Base-by-base conservation (phyloP, 2,888 invertebrate genomes). In the Polymixis flavicincta region DNA sequence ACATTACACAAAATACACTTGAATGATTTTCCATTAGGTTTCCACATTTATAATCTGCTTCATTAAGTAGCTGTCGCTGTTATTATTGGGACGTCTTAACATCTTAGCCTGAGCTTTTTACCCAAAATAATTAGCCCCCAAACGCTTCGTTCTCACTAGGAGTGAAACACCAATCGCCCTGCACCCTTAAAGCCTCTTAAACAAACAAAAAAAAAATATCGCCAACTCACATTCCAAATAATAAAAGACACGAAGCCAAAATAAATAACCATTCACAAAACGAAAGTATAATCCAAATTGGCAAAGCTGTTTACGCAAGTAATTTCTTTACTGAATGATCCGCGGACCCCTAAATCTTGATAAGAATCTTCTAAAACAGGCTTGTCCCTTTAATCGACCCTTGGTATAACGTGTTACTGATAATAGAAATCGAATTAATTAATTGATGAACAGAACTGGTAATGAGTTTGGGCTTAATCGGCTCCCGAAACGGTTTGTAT, bases 261-360 rank as follows among this genome's bases (percentile, higher is more conserved):
- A 86, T 83, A 84, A 84, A 84, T 83, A 83, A 57, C 69, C 69
- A 67, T 72, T 65, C 66, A 77, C 42, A 68, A 63, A 82, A 48
- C 48, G 61, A 83, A 84, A 80, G 82, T 74, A 75, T 87, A 87
- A 87, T 80, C 87, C 84, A 86, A 87, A 87, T 87, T 87, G 87
- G 71, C 37, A 61, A 77, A 83, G 68, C 72, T 87, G 83, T 87
- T 86, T 84, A 86, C 83, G 22, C 54, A 61, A 65, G 60, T 87
- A 87, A 87, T 87, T 86, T 78, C 82, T 73, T 80, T 80, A 82
- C 78, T 81, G 79, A 85, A 80, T 83, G 78, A 76, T 82, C 74
- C 64, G 42, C 70, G 69, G 69, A n/a, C 60, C 78, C 77, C 77
- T 68, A 82, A 80, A 59, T 76, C 79, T 76, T 80, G 81, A 86